These are phyloP conservation scores for Gambelia wislizenii DNA, from an alignment of 2,797 vertebrate species.

Conservation along the genomic window DNA sequence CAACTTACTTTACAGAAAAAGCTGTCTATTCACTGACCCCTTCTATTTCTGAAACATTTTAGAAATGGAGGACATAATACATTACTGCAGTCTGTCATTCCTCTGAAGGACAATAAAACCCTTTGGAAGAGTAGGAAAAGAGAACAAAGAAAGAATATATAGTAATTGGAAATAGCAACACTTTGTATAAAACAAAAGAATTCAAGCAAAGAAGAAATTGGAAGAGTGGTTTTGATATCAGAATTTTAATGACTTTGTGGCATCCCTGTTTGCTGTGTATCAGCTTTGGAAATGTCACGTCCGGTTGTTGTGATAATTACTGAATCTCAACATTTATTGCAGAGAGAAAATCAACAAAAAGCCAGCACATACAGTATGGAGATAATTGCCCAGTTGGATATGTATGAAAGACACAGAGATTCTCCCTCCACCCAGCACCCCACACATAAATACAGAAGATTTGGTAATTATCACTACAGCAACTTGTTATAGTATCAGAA, in stretches of 20 bases:
- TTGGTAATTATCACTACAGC: constrained; percentile 74
- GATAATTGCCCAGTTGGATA: constrained; percentile 78
- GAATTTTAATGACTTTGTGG: constrained; percentile 78
- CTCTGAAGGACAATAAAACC: constrained; percentile 46
- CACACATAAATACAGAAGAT: constrained; percentile 65
- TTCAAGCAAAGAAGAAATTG: constrained; percentile 62
- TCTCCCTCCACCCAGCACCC: constrained; percentile 6
- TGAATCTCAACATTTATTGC: constrained; percentile 76
- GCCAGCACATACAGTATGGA: constrained; percentile 68
- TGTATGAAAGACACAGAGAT: constrained; percentile 70
- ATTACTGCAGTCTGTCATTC: constrained; percentile 34
- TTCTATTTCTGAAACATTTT: constrained; percentile 36
- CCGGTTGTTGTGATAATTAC: constrained; percentile 77
- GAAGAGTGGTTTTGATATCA: constrained; percentile 68
- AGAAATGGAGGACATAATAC: constrained; percentile 22
- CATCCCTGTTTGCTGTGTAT: constrained; percentile 76
- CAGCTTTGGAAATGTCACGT: constrained; percentile 76
- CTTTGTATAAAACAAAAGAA: constrained; percentile 70
- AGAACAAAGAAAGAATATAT: constrained; percentile 56
- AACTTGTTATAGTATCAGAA: constrained; percentile 78
- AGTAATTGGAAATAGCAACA: constrained; percentile 69
- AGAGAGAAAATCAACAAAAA: constrained; percentile 50
- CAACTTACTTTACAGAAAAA: background rate
- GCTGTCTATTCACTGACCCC: background rate
- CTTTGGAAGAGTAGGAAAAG: constrained; percentile 44